phyloP scores from a whole-genome alignment of 1,140 invertebrate species.

The Trinorchestia longiramus region DNA sequence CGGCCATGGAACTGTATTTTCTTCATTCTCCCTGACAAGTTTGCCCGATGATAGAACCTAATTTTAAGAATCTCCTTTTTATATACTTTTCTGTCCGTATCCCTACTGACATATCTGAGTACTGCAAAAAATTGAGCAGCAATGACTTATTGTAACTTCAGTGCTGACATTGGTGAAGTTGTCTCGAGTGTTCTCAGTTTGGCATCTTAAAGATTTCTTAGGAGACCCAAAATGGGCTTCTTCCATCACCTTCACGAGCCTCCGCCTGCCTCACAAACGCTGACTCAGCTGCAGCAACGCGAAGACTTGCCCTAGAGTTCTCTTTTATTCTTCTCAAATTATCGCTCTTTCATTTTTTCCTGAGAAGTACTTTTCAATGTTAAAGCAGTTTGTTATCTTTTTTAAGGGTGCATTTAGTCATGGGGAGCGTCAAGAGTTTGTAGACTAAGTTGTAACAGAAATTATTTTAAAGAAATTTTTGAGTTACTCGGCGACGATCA shows the following conservation, averaged over 20 bases:
- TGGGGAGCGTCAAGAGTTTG: background rate
- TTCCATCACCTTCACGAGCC: slow-evolving; percentile 21
- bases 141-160: too few relatives aligned
- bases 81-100: too few relatives aligned
- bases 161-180: too few relatives aligned
- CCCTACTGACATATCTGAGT: too few relatives aligned
- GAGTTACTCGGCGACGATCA: background rate
- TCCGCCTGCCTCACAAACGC: background rate
- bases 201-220: background rate
- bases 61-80: too few relatives aligned
- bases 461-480: background rate
- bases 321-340: background rate
- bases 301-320: background rate
- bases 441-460: background rate
- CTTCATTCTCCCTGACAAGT: too few relatives aligned
- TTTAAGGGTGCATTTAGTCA: background rate
- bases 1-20: too few relatives aligned
- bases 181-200: background rate
- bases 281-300: background rate
- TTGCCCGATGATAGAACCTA: too few relatives aligned
- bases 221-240: background rate
- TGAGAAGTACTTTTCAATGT: background rate
- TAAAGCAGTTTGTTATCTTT: background rate
- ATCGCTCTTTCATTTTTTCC: background rate
- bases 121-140: too few relatives aligned